Percentiles rank a stretch among this genome's conserved stretches.
These are phyloP conservation scores for Cremastinae sp. DNA, from an alignment of 2,888 invertebrate species.

Conservation along the genomic window DNA sequence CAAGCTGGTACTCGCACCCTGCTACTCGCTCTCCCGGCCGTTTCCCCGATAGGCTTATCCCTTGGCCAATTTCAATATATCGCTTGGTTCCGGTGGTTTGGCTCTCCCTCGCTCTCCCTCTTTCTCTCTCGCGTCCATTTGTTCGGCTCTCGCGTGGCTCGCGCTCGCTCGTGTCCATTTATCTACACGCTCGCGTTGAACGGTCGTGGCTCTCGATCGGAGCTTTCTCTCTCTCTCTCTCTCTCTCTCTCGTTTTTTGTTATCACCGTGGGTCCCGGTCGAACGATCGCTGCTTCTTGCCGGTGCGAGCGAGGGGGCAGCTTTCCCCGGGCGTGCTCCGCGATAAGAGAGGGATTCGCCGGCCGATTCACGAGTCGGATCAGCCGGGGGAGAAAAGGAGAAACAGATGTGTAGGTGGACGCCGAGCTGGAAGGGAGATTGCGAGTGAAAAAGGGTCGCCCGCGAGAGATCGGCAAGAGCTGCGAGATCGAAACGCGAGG, in stretches of 20 bases:
- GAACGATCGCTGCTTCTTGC: slow-evolving; percentile 21
- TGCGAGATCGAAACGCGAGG: slow-evolving; percentile 49
- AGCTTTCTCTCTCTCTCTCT: not conserved
- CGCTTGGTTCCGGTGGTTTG: slow-evolving; percentile 60
- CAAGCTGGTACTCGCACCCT: slow-evolving; percentile 58
- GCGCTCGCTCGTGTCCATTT: slow-evolving; percentile 33
- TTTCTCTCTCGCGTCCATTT: slow-evolving; percentile 18
- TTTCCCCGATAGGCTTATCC: slow-evolving; percentile 60
- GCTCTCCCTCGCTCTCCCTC: slow-evolving; percentile 35
- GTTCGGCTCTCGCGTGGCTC: slow-evolving; percentile 42
- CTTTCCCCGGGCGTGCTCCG: slow-evolving; percentile 34
- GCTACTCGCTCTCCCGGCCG: slow-evolving; percentile 29
- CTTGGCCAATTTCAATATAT: slow-evolving; percentile 66
- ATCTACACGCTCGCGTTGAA: slow-evolving; percentile 32
- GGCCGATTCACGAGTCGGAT: slow-evolving; percentile 38
- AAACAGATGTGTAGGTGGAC: slow-evolving; percentile 6
- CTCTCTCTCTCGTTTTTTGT: slow-evolving; percentile 1
- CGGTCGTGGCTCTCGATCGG: slow-evolving; percentile 28
- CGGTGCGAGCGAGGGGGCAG: slow-evolving; percentile 14
- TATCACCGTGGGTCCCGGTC: slow-evolving; percentile 19
- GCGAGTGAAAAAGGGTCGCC: slow-evolving; percentile 39
- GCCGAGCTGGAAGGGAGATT: slow-evolving; percentile 20
- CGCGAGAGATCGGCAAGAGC: slow-evolving; percentile 43
- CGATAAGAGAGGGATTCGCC: slow-evolving; percentile 54
- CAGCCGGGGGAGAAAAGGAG: slow-evolving; percentile 26